Base-by-base conservation (phyloP, 92 coral and sea anemone species). In the Anthopleura xanthogrammica region DNA sequence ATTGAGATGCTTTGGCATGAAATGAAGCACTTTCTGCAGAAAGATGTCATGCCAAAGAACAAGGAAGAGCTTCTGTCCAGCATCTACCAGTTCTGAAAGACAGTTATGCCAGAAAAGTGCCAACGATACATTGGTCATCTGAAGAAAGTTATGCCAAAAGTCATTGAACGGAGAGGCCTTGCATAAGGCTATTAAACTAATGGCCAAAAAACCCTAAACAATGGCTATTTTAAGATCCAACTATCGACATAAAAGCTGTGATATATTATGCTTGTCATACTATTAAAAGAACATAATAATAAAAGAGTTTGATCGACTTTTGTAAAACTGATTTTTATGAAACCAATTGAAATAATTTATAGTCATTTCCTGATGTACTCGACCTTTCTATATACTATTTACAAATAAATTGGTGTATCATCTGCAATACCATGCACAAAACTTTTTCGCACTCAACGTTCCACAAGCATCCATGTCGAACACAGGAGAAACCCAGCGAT, bases 61-160 rank as follows among this genome's bases (percentile, higher is more conserved):
- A 89, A 85, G 62, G 88, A 85, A 77, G 83, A 89, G 72, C 86
- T 85, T 7, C 78, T 80, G 52, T 71, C 65, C 36, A 83, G 91
- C 24, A 85, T 88, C 41, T 60, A 84, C 16, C 83, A 70, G 29
- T 89, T 80, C 77, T 89, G 92, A 84, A 75, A 76, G 42, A 79
- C 78, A 0, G 75, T 88, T 5, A 78, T 81, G 4, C 64, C 68
- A 39, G 91, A 87, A 72, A 88, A 84, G 76, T 83, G 91, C 77
- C 79, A 72, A 57, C 62, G 77, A 36, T n/a, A n/a, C n/a, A n/a
- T n/a, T n/a, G n/a, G n/a, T n/a, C n/a, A 83, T 48, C 70, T 78
- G 11, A n/a, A 83, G 36, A 82, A 87, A 77, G 91, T 83, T 52
- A 46, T 83, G 83, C 86, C 87, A 42, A 81, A 80, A 8, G 86